Evolutionary conservation across 2,113 vertebrate species (phyloP), one percentile per base, ranked within the genome.

Genomic region (Crotalus viridis): DNA sequence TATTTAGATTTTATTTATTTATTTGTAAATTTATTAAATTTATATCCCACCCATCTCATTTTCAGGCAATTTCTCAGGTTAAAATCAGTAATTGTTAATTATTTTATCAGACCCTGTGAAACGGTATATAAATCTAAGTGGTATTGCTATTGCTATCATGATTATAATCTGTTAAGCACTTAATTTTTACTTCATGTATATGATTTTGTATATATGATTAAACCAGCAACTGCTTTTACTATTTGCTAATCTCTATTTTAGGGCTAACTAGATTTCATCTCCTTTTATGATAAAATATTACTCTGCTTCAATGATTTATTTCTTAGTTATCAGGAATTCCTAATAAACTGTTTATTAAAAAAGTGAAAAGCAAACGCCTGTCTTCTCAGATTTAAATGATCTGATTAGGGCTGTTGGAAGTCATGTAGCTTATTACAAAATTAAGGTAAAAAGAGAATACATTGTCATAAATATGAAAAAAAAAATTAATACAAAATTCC

Each of bases 381-480:
- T 55, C 15, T 93, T 90, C 9, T 24, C 24, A 74, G 5, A 92
- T 5, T 59, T 90, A 13, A 81, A 1, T n/a, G 90, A 74, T 22
- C 91, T 52, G 85, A 74, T 94, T 90, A 91, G 33, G 93, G 26
- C 74, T 17, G 0, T 33, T 0, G 0, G 89, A 26, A 81, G 4
- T 89, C 52, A 61, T 90, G 52, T 10, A 91, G 17, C 26, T 89
- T 24, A 0, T 61, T 88, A 92, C 43, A 74, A 93, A 91, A 46
- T 90, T 94, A 92, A 92, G 81, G 0, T 90, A 0, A 93, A 4
- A 91, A 86, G 90, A 93, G 90, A 52, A 61, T 89, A 88, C 6
- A 61, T 43, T 92, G 89, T 0, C 85, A 89, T 91, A 54, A 26
- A 61, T 28, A 52, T 91, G 94, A 92, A 46, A 86, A 9, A 93